phyloP scores from a whole-genome alignment of 1,140 invertebrate genomes.

The Harlomillsia oculata region DNA sequence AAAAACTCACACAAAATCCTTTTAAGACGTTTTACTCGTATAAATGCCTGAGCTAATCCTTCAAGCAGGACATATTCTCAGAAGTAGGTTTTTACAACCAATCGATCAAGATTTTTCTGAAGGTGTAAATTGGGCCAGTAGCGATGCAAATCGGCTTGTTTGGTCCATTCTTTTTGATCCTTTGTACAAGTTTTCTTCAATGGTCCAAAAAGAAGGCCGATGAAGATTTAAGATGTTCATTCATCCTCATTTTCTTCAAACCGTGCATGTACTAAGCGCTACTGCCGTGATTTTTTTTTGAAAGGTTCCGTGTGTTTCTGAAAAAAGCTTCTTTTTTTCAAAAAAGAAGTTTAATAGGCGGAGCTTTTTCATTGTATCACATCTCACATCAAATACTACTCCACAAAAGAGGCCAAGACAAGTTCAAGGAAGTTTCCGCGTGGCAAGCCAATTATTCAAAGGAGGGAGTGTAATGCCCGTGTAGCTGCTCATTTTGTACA shows the following conservation, averaged over 20 bases:
- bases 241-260: too few species aligned
- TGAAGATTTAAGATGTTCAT: conserved; percentile 2
- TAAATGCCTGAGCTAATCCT: too few species aligned
- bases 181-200: background rate
- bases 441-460: conserved; percentile 11
- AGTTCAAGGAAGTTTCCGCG: conserved; percentile 4
- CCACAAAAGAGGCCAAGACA: conserved; percentile 2
- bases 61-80: background rate
- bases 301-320: background rate
- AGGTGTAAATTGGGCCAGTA: background rate
- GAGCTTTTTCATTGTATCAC: background rate
- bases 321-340: too few species aligned
- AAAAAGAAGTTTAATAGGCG: background rate
- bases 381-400: background rate
- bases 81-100: background rate
- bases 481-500: background rate
- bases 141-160: background rate
- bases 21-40: background rate
- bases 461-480: background rate
- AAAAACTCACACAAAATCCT: background rate
- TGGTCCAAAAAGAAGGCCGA: background rate
- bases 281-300: background rate
- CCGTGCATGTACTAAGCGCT: too few species aligned
- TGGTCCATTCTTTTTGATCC: background rate
- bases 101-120: background rate